Base-by-base conservation (phyloP, 64 coral and sea anemone species). In the Hydrozoanthus tunicans region DNA sequence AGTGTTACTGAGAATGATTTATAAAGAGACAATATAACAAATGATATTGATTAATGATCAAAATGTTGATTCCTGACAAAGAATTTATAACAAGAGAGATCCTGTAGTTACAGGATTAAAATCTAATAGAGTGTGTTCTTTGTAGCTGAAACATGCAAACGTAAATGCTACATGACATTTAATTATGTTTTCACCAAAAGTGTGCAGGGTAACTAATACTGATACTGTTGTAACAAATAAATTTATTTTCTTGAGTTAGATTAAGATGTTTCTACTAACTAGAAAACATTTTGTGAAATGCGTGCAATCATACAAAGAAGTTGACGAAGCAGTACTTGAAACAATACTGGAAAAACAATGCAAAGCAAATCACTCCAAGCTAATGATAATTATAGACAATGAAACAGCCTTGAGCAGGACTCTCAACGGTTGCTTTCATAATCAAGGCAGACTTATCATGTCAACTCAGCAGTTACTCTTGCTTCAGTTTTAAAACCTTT, bases 311-410 rank as follows among this genome's bases (percentile, higher is more conserved):
- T 27, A 80, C 53, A 61, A 58, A 80, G 20, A 62, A 83, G 6
- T 20, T 83, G 60, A 83, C 14, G 6, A 83, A 17, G 53, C n/a
- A 54, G 13, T 55, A 53, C 32, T 83, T 66, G 32, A 52, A 10
- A 51, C 52, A 67, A 83, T 54, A 83, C 6, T 53, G 13, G 66
- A 64, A 8, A 12, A 67, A 64, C 62, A 83, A 83, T 83, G 63
- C 58, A 64, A 83, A 51, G 7, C 52, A 64, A 20, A 66, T 13
- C 12, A 67, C 61, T 83, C 59, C 27, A 83, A n/a, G 13, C 62
- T 83, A 15, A 83, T 54, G 11, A 83, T 9, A 6, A 56, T 79
- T 17, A 55, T n/a, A 52, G 54, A 58, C 55, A 79, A 6, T 9
- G 53, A 79, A 79, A 67, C 43, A 53, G 81, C 51, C 81, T 83